Conservation (phyloP, 2,888 invertebrate genomes). For the Thalpophila matura region DNA sequence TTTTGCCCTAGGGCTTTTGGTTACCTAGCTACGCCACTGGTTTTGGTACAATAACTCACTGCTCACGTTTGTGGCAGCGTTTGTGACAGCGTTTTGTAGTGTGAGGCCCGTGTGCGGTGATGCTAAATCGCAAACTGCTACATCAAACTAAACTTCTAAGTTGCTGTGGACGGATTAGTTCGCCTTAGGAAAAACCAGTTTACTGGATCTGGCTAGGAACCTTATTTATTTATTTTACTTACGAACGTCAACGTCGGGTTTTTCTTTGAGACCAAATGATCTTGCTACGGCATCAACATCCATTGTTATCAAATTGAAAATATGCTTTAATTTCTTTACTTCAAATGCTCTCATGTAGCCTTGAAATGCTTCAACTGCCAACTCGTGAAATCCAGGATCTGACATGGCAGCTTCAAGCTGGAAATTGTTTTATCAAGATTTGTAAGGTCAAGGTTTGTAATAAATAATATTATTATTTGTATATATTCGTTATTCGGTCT, state of each 20-base stretch:
- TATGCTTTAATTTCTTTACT: constrained; percentile 97
- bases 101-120: too few species aligned
- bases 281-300: constrained; percentile 96
- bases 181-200: too few species aligned
- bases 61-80: too few species aligned
- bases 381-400: constrained; percentile 96
- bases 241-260: constrained; percentile 98
- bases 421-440: constrained; percentile 71
- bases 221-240: constrained; percentile 73
- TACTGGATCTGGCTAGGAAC: too few species aligned
- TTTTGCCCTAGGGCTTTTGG: too few species aligned
- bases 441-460: too few species aligned
- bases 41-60: too few species aligned
- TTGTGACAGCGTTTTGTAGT: too few species aligned
- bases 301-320: constrained; percentile 97
- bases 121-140: not conserved
- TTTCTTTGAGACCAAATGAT: constrained; percentile 98
- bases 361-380: constrained; percentile 98
- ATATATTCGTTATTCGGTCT: too few species aligned
- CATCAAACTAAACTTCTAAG: not conserved
- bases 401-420: constrained; percentile 97
- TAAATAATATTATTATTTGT: too few species aligned
- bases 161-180: not conserved
- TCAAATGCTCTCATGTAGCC: constrained; percentile 98
- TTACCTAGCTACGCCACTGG: too few species aligned